These are phyloP conservation scores for Oncopodura yosiiana DNA, from an alignment of 1,140 invertebrate species.

Conservation along the genomic window DNA sequence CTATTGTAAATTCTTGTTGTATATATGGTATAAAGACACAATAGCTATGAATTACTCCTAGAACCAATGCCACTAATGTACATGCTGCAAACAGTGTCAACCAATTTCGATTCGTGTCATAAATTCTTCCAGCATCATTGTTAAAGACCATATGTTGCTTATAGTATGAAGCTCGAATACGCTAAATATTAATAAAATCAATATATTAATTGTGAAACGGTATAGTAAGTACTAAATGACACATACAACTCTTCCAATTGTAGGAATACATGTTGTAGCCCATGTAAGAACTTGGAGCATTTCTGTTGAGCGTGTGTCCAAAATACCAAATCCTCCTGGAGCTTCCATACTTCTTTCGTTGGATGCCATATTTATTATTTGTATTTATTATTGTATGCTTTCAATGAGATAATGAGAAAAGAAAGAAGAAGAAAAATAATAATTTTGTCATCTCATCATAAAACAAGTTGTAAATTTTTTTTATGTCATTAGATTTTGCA, in stretches of 20 bases:
- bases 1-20: background rate
- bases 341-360: no score
- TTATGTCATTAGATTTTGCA: no score
- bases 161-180: no score
- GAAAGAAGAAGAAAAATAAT: no score
- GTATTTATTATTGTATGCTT: background rate
- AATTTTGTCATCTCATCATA: no score
- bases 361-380: constrained; percentile 3
- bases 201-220: no score
- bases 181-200: no score
- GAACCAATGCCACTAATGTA: background rate
- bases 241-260: background rate
- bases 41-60: constrained; percentile 6
- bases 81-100: background rate
- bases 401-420: no score
- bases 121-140: background rate
- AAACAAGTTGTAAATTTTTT: no score
- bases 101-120: constrained; percentile 6
- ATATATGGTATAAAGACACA: constrained; percentile 2
- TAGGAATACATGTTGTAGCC: background rate
- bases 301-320: constrained; percentile 4
- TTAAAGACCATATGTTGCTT: no score
- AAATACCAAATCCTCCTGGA: constrained; percentile 7
- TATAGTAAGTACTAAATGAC: no score
- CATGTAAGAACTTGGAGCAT: background rate